A percentile compares a stretch with the other conserved stretches of the same genome.
Conservation (phyloP, 2,888 invertebrate species). For the Synanthedon myopaeformis region DNA sequence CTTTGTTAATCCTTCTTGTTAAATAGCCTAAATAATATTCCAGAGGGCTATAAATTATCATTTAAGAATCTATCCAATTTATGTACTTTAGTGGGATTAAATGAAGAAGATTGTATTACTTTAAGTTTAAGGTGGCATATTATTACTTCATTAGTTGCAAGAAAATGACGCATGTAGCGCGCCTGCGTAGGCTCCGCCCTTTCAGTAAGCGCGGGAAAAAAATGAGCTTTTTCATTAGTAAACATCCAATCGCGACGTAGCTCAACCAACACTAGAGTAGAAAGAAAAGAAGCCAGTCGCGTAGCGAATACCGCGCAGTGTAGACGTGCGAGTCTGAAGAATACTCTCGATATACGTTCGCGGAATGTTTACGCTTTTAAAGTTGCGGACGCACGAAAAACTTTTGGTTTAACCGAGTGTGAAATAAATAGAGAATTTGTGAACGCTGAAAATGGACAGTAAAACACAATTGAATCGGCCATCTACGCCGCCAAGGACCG, state of each 20-base stretch:
- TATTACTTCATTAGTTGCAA: no score
- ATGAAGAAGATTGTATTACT: no score
- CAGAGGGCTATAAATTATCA: no score
- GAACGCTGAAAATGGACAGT: slow-evolving; percentile 51
- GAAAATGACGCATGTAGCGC: slow-evolving; percentile 1
- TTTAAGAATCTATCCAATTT: no score
- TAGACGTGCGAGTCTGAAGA: slow-evolving; percentile 10
- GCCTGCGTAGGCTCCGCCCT: slow-evolving; percentile 47
- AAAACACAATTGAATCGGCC: slow-evolving; percentile 48
- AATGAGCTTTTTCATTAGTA: slow-evolving; percentile 9
- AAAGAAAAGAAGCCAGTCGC: slow-evolving; percentile 24
- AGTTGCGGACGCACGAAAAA: slow-evolving; percentile 25
- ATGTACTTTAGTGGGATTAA: no score
- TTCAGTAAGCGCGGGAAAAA: slow-evolving; percentile 12
- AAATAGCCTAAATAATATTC: no score
- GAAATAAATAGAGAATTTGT: slow-evolving; percentile 18
- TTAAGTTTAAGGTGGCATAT: no score
- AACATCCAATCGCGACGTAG: slow-evolving; percentile 4
- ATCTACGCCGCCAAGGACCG: slow-evolving; percentile 45
- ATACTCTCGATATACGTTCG: slow-evolving; percentile 9
- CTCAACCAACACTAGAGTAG: no score
- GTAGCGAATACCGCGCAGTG: slow-evolving; percentile 27
- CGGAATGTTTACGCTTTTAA: slow-evolving; percentile 50
- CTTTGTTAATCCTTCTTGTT: no score
- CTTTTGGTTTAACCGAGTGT: slow-evolving; percentile 20